Evolutionary conservation across 2,888 invertebrate genomes (phyloP).

Genomic region (Lasioglossum pauxillum): DNA sequence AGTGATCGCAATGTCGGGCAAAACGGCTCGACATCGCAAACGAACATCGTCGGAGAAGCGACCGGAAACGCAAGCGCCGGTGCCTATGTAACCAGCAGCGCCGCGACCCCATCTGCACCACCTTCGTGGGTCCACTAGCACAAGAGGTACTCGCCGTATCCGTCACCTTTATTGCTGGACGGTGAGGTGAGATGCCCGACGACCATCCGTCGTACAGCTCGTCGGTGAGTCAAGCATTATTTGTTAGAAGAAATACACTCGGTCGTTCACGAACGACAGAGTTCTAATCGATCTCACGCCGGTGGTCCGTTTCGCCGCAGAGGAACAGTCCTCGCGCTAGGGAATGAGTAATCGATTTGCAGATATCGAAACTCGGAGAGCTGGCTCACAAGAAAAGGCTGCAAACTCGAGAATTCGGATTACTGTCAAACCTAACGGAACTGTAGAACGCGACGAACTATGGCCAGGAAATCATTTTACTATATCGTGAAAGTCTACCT

Average conservation of each 20-base stretch:
- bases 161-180: slow-evolving; percentile 71
- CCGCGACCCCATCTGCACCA: slow-evolving; percentile 85
- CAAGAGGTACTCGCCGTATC: slow-evolving; percentile 78
- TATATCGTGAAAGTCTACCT: neutral
- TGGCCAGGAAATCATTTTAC: neutral
- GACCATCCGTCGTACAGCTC: slow-evolving; percentile 71
- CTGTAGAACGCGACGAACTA: neutral
- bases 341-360: neutral
- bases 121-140: slow-evolving; percentile 88
- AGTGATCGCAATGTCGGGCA: slow-evolving; percentile 73
- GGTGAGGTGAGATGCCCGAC: slow-evolving; percentile 71
- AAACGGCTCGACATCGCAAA: slow-evolving; percentile 60
- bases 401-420: neutral
- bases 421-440: neutral
- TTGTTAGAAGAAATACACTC: neutral
- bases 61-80: slow-evolving; percentile 83
- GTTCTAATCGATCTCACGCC: slow-evolving; percentile 11
- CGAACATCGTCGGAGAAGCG: slow-evolving; percentile 64
- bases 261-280: slow-evolving; percentile 5
- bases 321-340: slow-evolving; percentile 1
- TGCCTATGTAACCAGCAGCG: slow-evolving; percentile 80
- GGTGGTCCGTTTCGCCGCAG: slow-evolving; percentile 11
- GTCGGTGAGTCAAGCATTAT: slow-evolving; percentile 72
- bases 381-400: neutral
- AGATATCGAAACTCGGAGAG: neutral